Evolutionary conservation across 1,140 invertebrate species (phyloP), one percentile per base, ranked within the genome.

Genomic region (Plutomurus gul): DNA sequence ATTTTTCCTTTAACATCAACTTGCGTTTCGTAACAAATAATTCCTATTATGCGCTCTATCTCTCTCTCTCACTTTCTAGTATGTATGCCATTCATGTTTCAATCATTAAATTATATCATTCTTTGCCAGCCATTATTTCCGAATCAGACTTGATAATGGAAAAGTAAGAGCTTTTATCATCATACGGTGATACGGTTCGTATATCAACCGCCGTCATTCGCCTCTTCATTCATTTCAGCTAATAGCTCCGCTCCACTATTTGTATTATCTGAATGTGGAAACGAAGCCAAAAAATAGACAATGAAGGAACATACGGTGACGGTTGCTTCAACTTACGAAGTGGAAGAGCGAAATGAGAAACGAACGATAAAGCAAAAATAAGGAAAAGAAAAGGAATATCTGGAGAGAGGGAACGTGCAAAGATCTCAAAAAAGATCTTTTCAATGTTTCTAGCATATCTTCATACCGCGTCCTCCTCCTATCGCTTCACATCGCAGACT

Each of bases 101-200:
- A 56, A 56, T 56, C 56, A 65, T 65, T 65, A 65, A 65, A 65
- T 65, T 65, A 65, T 65, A 65, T 65, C 36, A 16, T n/a, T n/a
- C n/a, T n/a, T n/a, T n/a, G n/a, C n/a, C n/a, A n/a, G n/a, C n/a
- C n/a, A n/a, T n/a, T n/a, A n/a, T n/a, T n/a, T 16, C 27, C 56
- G 10, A 16, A 30, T 7, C 36, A 27, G 25, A 25, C 27, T 18
- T 65, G n/a, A 33, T 4, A 65, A 16, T 65, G 30, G 56, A 56
- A 25, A 56, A 7, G 51, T 30, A n/a, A 30, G 36, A 30, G n/a
- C n/a, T n/a, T n/a, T n/a, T n/a, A n/a, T n/a, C n/a, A n/a, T n/a
- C n/a, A n/a, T n/a, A n/a, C n/a, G n/a, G n/a, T n/a, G n/a, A n/a
- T n/a, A n/a, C n/a, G n/a, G n/a, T n/a, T n/a, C n/a, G n/a, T n/a